Base-by-base conservation (phyloP, 2,797 vertebrate genomes). In the Bradypus variegatus region DNA sequence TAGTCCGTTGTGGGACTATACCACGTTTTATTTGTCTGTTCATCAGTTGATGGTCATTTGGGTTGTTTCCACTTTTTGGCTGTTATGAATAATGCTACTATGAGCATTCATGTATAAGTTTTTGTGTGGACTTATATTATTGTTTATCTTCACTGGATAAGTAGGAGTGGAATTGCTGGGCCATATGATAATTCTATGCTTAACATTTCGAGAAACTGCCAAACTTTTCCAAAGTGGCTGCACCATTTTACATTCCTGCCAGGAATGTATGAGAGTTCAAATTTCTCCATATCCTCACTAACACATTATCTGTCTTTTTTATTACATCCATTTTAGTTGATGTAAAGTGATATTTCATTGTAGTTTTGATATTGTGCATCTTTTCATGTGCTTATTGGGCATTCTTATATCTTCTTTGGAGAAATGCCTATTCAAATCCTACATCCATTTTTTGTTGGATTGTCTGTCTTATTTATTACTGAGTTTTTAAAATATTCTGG, bases 151-250 rank as follows among this genome's bases (percentile, higher is more conserved):
- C 31, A 31, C 4, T 10, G 78, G 91, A 80, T 78, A 78, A 33
- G 23, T 33, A 90, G 72, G 18, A 86, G 21, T 64, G 21, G 33
- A 92, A 76, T n/a, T 60, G 16, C 53, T 16, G 23, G 67, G 11
- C 73, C 50, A 45, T 50, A 55, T 31, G 6, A 76, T 75, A 88
- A 45, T 41, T 62, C 67, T 88, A 23, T 79, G 23, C 65, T 89
- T 92, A 89, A 86, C 31, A 58, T 85, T 67, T 53, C 69, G 12
- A 91, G 58, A 91, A 93, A 77, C 45, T 90, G 23, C 45, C 62
- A 69, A 76, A 87, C 48, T 81, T 86, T 91, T 73, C 60, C 33
- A 82, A 75, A 65, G 36, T 50, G 55, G 15, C 29, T 55, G 23
- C 14, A 25, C 41, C 53, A 31, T 89, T 77, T 92, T 62, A 45